Base-by-base conservation (phyloP, 1,140 invertebrate genomes). In the Periplaneta americana region DNA sequence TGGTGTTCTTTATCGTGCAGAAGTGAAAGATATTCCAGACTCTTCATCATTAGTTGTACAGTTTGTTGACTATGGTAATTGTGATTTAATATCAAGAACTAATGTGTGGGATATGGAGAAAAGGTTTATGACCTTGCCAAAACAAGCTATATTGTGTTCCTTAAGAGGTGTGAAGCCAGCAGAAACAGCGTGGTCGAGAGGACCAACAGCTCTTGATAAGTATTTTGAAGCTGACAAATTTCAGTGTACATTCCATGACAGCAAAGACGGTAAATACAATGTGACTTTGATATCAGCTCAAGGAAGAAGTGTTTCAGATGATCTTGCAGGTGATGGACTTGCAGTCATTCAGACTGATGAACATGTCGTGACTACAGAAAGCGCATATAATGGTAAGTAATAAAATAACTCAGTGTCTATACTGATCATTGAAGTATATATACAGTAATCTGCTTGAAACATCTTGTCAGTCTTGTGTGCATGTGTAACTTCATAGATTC, bases 1-100 rank as follows among this genome's bases (percentile, higher is more conserved):
- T 84, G 89, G 90, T 36, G 91, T 92, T 17, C 87, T 95, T 10
- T 93, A 95, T 86, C 88, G 94, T 66, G 94, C 93, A 2, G 89
- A 91, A 79, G 85, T 89, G 2, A 90, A 91, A 82, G 88, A 81
- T 86, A 88, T 34, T 88, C 88, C 13, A 90, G 91, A 82, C 92
- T 91, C 84, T 89, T 91, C 37, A 92, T 95, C 0, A 90, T 92
- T 92, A 84, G 89, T 91, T 37, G 92, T 95, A 0, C 90, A 91
- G 35, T 95, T 93, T 82, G 89, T 96, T 1, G 95, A 96, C 87
- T 95, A 93, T 84, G 94, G 94, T 36, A 96, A 96, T 85, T 89
- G 88, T 34, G 91, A 91, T 34, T 86, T 90, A 0, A 91, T 94
- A 0, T 87, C 90, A 37, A 86, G 87, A 0, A 88, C 87, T 79